A percentile compares a stretch with the other conserved stretches of the same genome.
phyloP scores from a whole-genome alignment of 2,888 invertebrate species.

The Agelastica alni region DNA sequence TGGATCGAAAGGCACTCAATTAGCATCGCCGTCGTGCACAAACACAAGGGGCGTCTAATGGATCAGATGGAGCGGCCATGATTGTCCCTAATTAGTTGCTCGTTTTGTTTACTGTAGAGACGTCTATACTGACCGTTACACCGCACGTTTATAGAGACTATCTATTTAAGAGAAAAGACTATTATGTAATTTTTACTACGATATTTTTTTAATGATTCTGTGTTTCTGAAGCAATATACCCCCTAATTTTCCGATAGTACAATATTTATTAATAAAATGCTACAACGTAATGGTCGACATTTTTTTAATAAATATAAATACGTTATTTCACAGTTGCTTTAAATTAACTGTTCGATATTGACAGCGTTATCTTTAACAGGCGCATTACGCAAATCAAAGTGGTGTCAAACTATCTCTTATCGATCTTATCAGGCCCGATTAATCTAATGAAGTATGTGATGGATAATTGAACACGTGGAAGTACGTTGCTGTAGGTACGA shows the following conservation, averaged over 20 bases:
- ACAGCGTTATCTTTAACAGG: too few species aligned
- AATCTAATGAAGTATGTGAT: constrained; percentile 5
- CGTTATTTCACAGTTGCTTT: too few species aligned
- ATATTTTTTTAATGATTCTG: too few species aligned
- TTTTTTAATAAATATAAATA: too few species aligned
- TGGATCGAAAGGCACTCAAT: constrained; percentile 51
- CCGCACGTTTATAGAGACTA: background rate
- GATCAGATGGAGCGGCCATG: constrained; percentile 61
- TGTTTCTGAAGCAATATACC: too few species aligned
- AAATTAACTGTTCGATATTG: too few species aligned
- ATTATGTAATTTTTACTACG: too few species aligned
- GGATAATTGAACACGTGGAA: background rate
- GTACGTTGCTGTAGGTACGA: background rate
- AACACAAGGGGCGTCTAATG: constrained; percentile 59
- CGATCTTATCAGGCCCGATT: constrained; percentile 2
- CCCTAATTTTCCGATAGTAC: too few species aligned
- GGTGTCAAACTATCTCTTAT: background rate
- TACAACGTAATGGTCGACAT: too few species aligned
- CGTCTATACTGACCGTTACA: constrained; percentile 34
- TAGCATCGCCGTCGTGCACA: constrained; percentile 57
- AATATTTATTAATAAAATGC: too few species aligned
- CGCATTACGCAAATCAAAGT: constrained; percentile 2
- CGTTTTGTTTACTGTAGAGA: constrained; percentile 52
- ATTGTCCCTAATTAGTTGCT: constrained; percentile 66
- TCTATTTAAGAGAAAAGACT: background rate